phyloP scores from a whole-genome alignment of 2,888 invertebrate species.

The Thysanoteuthis rhombus region DNA sequence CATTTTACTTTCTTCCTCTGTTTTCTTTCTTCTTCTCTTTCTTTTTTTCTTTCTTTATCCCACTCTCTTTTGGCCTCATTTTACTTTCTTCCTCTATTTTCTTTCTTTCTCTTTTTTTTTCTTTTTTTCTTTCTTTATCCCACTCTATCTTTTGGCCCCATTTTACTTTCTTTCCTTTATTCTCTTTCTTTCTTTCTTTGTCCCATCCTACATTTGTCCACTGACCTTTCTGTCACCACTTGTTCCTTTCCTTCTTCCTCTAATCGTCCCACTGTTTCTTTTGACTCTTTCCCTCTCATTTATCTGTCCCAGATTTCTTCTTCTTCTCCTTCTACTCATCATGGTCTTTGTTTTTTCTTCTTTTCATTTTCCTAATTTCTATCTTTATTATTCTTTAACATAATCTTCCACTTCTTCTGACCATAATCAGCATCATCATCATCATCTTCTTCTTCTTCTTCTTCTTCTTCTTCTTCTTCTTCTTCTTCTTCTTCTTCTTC shows the following conservation, averaged over 20 bases:
- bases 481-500: no score
- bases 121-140: neutral
- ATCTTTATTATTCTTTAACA: no score
- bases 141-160: neutral
- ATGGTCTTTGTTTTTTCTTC: no score
- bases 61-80: no score
- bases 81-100: no score
- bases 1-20: no score
- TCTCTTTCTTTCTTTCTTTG: neutral
- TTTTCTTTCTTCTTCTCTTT: no score
- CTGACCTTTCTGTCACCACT: neutral
- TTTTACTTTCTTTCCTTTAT: neutral
- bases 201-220: neutral
- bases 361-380: neutral
- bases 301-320: neutral
- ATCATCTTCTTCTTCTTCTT: no score
- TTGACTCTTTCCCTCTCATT: neutral
- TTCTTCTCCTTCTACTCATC: no score
- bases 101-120: neutral
- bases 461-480: no score
- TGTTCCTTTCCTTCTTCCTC: neutral
- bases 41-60: no score
- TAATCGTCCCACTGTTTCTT: neutral
- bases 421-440: no score
- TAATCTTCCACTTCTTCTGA: neutral